Percentiles rank a stretch among this genome's conserved stretches.
phyloP scores from a whole-genome alignment of 2,797 vertebrate genomes.

The Lophius americanus region DNA sequence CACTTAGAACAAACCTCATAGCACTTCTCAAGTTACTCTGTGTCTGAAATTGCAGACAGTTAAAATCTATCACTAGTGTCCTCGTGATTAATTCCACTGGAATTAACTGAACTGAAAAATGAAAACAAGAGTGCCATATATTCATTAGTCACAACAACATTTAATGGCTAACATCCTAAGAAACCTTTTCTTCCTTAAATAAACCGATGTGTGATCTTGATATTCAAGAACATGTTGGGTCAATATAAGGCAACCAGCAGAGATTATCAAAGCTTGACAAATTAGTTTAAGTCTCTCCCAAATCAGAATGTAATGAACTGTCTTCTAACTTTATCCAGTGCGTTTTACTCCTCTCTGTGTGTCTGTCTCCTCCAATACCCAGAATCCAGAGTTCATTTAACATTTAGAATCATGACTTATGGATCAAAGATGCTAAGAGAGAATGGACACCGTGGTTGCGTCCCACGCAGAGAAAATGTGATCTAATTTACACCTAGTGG shows the following conservation, averaged over 20 bases:
- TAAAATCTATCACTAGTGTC: constrained; percentile 27
- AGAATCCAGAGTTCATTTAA: constrained; percentile 45
- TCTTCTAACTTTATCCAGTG: constrained; percentile 52
- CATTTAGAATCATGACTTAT: constrained; percentile 61
- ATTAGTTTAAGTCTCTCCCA: constrained; percentile 60
- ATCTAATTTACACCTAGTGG: constrained; percentile 9
- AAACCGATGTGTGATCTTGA: constrained; percentile 38
- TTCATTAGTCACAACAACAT: not conserved
- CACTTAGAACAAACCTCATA: constrained; percentile 29
- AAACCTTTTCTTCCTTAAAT: constrained; percentile 13
- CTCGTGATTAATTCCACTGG: constrained; percentile 7
- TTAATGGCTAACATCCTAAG: not conserved
- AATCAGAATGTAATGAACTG: constrained; percentile 62
- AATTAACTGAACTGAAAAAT: not conserved
- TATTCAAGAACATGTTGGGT: constrained; percentile 37
- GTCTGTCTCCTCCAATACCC: constrained; percentile 27
- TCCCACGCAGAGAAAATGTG: constrained; percentile 8
- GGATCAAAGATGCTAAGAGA: constrained; percentile 47
- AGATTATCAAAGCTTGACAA: constrained; percentile 47
- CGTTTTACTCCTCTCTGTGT: constrained; percentile 46
- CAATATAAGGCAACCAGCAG: constrained; percentile 42
- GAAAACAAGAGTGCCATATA: not conserved
- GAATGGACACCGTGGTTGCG: constrained; percentile 10
- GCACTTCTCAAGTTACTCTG: constrained; percentile 33
- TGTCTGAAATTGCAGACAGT: constrained; percentile 12